A percentile compares a stretch with the other conserved stretches of the same genome.
Evolutionary conservation across 2,113 vertebrate species (phyloP).

Genomic region (Bos taurus): DNA sequence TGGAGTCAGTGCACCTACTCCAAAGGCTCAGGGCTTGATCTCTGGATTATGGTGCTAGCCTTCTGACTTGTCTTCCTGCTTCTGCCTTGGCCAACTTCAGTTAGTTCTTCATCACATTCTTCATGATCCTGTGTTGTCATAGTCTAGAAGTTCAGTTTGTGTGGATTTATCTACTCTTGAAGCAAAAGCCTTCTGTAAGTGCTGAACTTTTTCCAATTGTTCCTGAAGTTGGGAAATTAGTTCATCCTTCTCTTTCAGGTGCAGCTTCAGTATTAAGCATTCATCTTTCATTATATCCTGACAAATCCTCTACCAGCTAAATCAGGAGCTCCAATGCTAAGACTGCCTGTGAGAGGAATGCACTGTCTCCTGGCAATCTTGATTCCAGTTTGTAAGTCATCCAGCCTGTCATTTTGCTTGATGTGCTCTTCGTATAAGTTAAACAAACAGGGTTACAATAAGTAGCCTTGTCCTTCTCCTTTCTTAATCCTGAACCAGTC

Average conservation of each 20-base stretch:
- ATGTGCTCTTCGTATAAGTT: rapidly evolving
- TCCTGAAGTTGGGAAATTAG: conserved; percentile 90
- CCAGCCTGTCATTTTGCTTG: neutral
- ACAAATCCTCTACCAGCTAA: neutral
- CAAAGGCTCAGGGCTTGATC: neutral
- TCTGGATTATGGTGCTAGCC: neutral
- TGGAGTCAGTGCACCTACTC: neutral
- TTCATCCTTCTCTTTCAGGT: conserved; percentile 93
- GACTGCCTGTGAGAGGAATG: neutral
- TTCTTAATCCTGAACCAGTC: neutral
- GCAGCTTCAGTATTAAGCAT: conserved; percentile 86
- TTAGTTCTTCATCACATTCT: neutral
- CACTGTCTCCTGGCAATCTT: neutral
- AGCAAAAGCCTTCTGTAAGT: conserved; percentile 86
- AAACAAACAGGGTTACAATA: neutral
- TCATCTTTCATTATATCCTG: conserved; percentile 94
- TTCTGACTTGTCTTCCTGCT: neutral
- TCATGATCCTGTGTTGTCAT: conserved; percentile 75
- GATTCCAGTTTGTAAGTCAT: neutral
- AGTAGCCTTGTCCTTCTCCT: neutral
- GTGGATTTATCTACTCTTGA: conserved; percentile 93
- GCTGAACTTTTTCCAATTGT: conserved; percentile 90
- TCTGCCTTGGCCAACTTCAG: neutral
- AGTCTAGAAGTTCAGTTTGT: conserved; percentile 90
- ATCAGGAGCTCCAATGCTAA: neutral